phyloP scores from a whole-genome alignment of 2,888 invertebrate species.

The Luffia ferchaultella region DNA sequence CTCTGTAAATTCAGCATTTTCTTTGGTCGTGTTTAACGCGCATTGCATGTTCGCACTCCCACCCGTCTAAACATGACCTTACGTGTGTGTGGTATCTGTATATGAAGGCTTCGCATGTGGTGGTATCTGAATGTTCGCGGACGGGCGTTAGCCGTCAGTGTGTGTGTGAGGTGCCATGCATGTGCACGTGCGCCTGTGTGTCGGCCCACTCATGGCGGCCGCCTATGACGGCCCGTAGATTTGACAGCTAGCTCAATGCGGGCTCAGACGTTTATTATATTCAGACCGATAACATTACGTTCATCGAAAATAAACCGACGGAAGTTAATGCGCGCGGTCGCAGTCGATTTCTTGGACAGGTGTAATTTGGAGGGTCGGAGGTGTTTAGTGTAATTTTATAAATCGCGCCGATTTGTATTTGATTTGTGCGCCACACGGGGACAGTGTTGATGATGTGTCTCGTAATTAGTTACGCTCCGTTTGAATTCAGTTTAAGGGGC shows the following conservation, averaged over 20 bases:
- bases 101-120: constrained; percentile 27
- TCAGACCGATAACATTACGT: constrained; percentile 33
- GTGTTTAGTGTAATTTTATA: constrained; percentile 19
- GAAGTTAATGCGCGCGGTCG: constrained; percentile 14
- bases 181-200: constrained; percentile 52
- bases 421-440: constrained; percentile 38
- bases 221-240: constrained; percentile 68
- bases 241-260: constrained; percentile 69
- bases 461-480: constrained; percentile 52
- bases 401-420: constrained; percentile 44
- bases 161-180: constrained; percentile 51
- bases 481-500: constrained; percentile 44
- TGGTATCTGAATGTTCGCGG: constrained; percentile 49
- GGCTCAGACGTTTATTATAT: constrained; percentile 65
- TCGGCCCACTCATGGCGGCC: constrained; percentile 61
- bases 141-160: constrained; percentile 57
- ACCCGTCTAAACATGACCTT: constrained; percentile 54
- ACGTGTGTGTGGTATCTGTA: constrained; percentile 50
- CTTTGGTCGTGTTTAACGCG: constrained; percentile 61
- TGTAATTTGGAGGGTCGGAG: constrained; percentile 44
- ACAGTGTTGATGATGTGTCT: constrained; percentile 45
- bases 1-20: constrained; percentile 55
- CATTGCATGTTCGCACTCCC: constrained; percentile 65
- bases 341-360: neutral
- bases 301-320: neutral